Evolutionary conservation across 1,140 invertebrate genomes (phyloP).

Genomic region (Lasioglossum baleicum): DNA sequence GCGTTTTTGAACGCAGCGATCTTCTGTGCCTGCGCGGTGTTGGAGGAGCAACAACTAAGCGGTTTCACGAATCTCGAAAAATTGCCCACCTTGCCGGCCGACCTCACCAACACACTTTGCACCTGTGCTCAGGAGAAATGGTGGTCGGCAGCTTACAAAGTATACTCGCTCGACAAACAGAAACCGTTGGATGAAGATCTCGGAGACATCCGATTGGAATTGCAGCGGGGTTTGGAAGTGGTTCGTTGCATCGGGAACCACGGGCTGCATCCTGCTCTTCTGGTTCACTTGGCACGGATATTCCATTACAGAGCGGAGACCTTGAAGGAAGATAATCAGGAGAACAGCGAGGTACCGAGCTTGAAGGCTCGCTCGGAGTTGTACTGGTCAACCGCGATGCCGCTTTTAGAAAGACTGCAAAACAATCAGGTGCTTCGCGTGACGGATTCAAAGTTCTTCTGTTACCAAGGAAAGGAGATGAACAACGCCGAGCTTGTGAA

Average conservation of each 20-base stretch:
- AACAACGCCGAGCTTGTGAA: conserved; percentile 80
- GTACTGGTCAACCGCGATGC: conserved; percentile 89
- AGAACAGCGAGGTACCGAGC: conserved; percentile 81
- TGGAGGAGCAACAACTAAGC: conserved; percentile 78
- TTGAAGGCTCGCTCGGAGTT: conserved; percentile 85
- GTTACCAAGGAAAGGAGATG: conserved; percentile 83
- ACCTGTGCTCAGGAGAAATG: conserved; percentile 88
- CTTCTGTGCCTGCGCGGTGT: conserved; percentile 82
- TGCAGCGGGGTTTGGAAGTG: conserved; percentile 90
- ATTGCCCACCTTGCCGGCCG: conserved; percentile 84
- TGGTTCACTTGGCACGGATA: conserved; percentile 87
- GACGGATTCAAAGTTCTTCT: conserved; percentile 83
- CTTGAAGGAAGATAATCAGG: conserved; percentile 66
- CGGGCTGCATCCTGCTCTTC: conserved; percentile 86
- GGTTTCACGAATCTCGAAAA: conserved; percentile 80
- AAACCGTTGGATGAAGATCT: conserved; percentile 79
- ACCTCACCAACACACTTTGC: conserved; percentile 84
- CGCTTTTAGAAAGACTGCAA: conserved; percentile 85
- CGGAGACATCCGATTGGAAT: conserved; percentile 85
- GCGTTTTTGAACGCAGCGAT: conserved; percentile 87
- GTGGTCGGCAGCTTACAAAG: conserved; percentile 84
- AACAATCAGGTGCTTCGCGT: conserved; percentile 83
- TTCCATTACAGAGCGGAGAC: conserved; percentile 82
- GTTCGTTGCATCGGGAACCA: conserved; percentile 90
- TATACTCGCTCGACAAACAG: conserved; percentile 77